Evolutionary conservation across 2,888 invertebrate genomes (phyloP).

Genomic region (Proisotoma minuta): DNA sequence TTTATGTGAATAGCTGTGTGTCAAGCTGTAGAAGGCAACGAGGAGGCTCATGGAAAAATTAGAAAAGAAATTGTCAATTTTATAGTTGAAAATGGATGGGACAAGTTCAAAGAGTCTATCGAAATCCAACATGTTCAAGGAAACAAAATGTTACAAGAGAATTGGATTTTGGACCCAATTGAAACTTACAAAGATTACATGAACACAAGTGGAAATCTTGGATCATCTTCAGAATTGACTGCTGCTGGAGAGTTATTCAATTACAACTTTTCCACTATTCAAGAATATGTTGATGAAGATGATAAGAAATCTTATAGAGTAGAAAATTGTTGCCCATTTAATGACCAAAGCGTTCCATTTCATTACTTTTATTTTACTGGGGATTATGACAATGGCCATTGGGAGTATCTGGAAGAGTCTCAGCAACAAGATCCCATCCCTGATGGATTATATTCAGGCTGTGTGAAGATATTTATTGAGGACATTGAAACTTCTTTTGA

Average conservation of each 20-base stretch:
- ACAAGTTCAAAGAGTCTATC: constrained; percentile 35
- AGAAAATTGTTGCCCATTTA: constrained; percentile 32
- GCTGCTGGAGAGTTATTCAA: constrained; percentile 38
- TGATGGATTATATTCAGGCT: constrained; percentile 33
- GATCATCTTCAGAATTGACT: constrained; percentile 36
- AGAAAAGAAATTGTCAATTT: constrained; percentile 34
- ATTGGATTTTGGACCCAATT: constrained; percentile 34
- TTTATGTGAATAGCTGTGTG: no score
- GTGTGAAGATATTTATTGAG: constrained; percentile 25
- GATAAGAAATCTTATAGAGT: constrained; percentile 32
- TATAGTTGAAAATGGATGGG: constrained; percentile 28
- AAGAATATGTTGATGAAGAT: constrained; percentile 30
- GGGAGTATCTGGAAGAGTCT: constrained; percentile 29
- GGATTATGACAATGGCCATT: constrained; percentile 41
- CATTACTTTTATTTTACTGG: constrained; percentile 41
- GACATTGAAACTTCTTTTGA: constrained; percentile 30
- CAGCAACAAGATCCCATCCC: not conserved
- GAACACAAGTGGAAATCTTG: constrained; percentile 28
- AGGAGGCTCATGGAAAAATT: constrained; percentile 32
- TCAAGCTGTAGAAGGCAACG: constrained; percentile 36
- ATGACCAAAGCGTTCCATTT: constrained; percentile 15
- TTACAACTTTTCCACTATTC: constrained; percentile 39
- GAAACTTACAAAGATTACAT: constrained; percentile 37
- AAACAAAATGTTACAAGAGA: constrained; percentile 26
- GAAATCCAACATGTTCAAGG: constrained; percentile 41